Base-by-base conservation (phyloP, 2,888 invertebrate genomes). In the Odontomyia ornata region DNA sequence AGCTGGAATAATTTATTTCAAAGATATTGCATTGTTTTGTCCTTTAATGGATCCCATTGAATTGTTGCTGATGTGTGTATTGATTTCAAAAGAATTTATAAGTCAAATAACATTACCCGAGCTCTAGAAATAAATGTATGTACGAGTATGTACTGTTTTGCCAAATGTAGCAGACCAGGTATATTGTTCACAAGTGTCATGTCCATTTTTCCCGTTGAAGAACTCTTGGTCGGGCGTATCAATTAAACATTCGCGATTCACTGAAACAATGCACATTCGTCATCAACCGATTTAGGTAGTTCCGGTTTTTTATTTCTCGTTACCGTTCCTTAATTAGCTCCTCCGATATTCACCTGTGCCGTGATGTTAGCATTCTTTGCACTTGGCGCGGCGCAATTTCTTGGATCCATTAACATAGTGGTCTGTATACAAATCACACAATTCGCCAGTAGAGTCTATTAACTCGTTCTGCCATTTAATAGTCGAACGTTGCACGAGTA, bases 221-320 rank as follows among this genome's bases (percentile, higher is more conserved):
- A 60, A 4, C 27, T 62, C 25, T 62, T n/a, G 25, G 27, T 11
- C 62, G 28, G 28, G 62, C 28, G 25, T 62, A 28, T 65, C 65
- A 43, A 65, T 65, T 65, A 9, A 36, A 43, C 23, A 23, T 60
- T 60, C 25, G 60, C 60, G 25, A 60, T 23, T 60, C 60, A 5
- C 23, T 18, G 5, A 21, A 72, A 72, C 72, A 72, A 72, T 72
- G 57, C 72, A 56, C 72, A 56, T 72, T 71, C 72, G 52, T 57
- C 72, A 56, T 7, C 18, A 23, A 21, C 57, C 56, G 30, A 72
- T 72, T 72, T 56, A 72, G 72, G 72, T 15, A 72, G 72, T 72
- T 72, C 72, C 72, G 72, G 56, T 57, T 72, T 72, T 72, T 72
- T 46, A 25, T 56, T 72, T 57, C 30, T 72, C 28, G n/a, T 43